Evolutionary conservation across 2,888 invertebrate species (phyloP).

Genomic region (Trilocha varians): DNA sequence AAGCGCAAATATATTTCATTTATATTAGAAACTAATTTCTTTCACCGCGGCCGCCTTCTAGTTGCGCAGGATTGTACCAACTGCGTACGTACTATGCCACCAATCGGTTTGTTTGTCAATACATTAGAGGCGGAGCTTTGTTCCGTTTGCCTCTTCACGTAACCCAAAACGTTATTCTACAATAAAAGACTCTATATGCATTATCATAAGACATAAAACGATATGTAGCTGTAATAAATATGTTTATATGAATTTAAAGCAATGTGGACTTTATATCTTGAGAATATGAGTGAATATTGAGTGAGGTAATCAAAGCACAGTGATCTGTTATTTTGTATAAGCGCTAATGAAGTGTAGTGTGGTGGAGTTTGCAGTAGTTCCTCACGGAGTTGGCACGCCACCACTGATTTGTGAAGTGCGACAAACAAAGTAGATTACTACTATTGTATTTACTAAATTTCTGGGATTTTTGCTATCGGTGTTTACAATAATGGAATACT

Average conservation of each 20-base stretch:
- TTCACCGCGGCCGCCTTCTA: slow-evolving; percentile 40
- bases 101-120: slow-evolving; percentile 62
- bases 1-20: not conserved
- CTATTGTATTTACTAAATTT: slow-evolving; percentile 1
- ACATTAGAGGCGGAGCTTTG: slow-evolving; percentile 48
- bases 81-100: slow-evolving; percentile 35
- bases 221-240: not conserved
- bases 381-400: slow-evolving; percentile 66
- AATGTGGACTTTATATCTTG: slow-evolving; percentile 24
- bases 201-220: slow-evolving; percentile 1
- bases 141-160: slow-evolving; percentile 20
- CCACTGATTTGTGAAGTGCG: slow-evolving; percentile 55
- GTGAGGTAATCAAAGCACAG: slow-evolving; percentile 20
- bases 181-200: slow-evolving; percentile 4
- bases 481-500: slow-evolving; percentile 10
- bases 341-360: slow-evolving; percentile 63
- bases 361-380: slow-evolving; percentile 65
- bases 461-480: not conserved
- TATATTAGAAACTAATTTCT: slow-evolving; percentile 24
- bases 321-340: slow-evolving; percentile 58
- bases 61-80: slow-evolving; percentile 62
- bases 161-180: not conserved
- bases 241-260: slow-evolving; percentile 1
- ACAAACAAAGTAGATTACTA: slow-evolving; percentile 28
- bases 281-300: slow-evolving; percentile 28